These are phyloP conservation scores for Gymnocephalus cernua DNA, from an alignment of 2,113 vertebrate genomes.

Conservation along the genomic window DNA sequence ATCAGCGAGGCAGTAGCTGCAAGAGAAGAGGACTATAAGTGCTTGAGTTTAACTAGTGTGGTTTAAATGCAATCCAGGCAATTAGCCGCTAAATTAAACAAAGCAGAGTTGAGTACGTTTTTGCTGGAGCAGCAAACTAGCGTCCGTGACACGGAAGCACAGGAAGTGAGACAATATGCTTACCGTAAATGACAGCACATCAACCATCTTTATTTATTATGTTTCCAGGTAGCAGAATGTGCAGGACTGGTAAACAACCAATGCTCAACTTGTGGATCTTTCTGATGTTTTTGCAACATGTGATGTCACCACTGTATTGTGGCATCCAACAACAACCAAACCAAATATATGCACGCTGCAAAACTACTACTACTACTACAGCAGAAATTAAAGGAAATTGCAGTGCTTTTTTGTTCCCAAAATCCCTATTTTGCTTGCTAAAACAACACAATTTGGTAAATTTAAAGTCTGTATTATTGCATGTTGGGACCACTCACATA, in stretches of 20 bases:
- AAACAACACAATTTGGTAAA: no score
- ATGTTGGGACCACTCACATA: neutral
- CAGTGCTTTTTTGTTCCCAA: neutral
- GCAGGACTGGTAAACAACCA: neutral
- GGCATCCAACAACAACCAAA: neutral
- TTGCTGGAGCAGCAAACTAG: no score
- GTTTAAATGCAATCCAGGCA: no score
- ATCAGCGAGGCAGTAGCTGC: no score
- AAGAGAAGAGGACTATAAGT: no score
- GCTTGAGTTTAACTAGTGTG: no score
- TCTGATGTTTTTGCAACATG: neutral
- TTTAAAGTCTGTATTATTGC: neutral
- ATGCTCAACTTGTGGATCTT: neutral
- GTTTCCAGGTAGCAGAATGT: neutral
- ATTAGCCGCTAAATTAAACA: no score
- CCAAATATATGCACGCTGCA: neutral
- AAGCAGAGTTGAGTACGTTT: no score
- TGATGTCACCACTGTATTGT: neutral
- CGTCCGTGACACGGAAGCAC: no score
- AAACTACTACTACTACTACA: neutral
- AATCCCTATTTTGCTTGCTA: neutral
- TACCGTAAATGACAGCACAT: no score
- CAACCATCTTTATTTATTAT: neutral
- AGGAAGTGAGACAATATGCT: no score
- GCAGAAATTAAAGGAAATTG: neutral